phyloP scores from a whole-genome alignment of 1,140 invertebrate species.

The Drosophila rhopaloa region DNA sequence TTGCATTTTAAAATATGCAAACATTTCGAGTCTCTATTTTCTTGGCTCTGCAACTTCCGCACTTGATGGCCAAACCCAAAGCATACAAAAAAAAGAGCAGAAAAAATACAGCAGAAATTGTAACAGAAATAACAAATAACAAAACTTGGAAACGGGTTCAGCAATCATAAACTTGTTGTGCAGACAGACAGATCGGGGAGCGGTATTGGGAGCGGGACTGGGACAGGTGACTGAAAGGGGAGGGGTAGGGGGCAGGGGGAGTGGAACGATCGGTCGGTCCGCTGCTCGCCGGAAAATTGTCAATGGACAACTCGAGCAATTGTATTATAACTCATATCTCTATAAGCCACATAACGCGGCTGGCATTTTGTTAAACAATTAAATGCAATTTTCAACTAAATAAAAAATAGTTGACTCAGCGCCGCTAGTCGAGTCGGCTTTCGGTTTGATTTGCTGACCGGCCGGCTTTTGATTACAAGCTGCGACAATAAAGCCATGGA shows the following conservation, averaged over 20 bases:
- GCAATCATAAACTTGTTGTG: conserved; percentile 81
- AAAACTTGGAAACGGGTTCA: conserved; percentile 71
- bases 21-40: conserved; percentile 38
- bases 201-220: conserved; percentile 8
- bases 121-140: conserved; percentile 74
- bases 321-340: conserved; percentile 65
- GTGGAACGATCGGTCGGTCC: no score
- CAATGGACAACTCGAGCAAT: conserved; percentile 68
- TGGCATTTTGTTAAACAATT: conserved; percentile 80
- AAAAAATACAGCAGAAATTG: conserved; percentile 57
- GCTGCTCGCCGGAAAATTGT: conserved; percentile 62
- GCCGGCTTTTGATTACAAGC: conserved; percentile 76
- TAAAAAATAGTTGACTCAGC: conserved; percentile 67
- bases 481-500: conserved; percentile 18
- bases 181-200: conserved; percentile 53
- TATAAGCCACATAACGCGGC: conserved; percentile 50
- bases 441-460: conserved; percentile 51
- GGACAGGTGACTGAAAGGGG: conserved; percentile 19
- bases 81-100: conserved; percentile 13
- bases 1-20: conserved; percentile 73
- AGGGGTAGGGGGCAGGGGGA: conserved; percentile 17
- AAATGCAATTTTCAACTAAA: conserved; percentile 73
- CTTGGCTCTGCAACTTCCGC: conserved; percentile 63
- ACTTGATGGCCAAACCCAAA: conserved; percentile 71
- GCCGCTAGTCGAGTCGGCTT: conserved; percentile 16